phyloP scores from a whole-genome alignment of 2,113 vertebrate genomes.

The Takifugu flavidus region DNA sequence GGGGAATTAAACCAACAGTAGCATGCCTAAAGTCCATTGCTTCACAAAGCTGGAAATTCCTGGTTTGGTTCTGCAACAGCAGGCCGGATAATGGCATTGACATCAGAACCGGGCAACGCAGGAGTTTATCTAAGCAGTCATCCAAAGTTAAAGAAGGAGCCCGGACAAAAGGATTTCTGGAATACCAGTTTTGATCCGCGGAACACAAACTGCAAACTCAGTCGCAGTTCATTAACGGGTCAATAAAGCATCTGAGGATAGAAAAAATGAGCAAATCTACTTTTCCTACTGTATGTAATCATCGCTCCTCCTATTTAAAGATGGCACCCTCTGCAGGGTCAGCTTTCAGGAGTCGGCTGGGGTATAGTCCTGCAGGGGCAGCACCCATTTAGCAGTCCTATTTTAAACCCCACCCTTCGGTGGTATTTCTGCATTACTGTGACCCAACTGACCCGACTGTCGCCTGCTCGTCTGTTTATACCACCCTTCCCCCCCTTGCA shows the following conservation, averaged over 20 bases:
- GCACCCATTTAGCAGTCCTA: constrained; percentile 44
- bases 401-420: constrained; percentile 51
- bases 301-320: constrained; percentile 52
- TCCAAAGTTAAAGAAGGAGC: constrained; percentile 15
- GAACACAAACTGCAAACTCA: constrained; percentile 9
- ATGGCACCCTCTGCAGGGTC: constrained; percentile 19
- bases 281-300: constrained; percentile 19
- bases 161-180: constrained; percentile 28
- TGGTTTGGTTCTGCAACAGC: constrained; percentile 41
- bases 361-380: constrained; percentile 43
- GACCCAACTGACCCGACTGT: neutral
- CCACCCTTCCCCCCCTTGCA: too few relatives aligned
- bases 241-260: neutral
- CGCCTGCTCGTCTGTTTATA: too few relatives aligned
- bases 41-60: constrained; percentile 22
- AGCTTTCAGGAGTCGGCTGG: constrained; percentile 32
- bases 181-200: constrained; percentile 14
- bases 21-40: constrained; percentile 48
- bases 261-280: neutral
- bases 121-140: constrained; percentile 32
- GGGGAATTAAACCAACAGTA: constrained; percentile 52
- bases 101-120: constrained; percentile 24
- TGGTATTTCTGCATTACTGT: constrained; percentile 46
- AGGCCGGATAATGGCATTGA: constrained; percentile 32
- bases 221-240: neutral